Evolutionary conservation across 2,888 invertebrate species (phyloP), one percentile per base, ranked within the genome.

Genomic region (Myopa tessellatipennis): DNA sequence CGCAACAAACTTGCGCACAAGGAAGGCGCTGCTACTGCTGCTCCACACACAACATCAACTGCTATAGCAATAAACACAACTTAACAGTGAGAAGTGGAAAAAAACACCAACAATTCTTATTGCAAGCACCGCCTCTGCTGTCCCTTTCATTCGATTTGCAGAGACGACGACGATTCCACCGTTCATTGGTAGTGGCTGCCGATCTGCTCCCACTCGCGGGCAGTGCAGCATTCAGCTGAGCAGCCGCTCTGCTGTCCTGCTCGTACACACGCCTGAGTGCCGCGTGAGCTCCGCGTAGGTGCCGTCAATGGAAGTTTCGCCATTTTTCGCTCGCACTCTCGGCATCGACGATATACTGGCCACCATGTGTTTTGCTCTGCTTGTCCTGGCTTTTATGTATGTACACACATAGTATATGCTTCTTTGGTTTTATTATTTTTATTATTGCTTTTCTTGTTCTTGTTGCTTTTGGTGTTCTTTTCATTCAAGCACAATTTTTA

Each of bases 401-500:
- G 50, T 69, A 50, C 12, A 8, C 8, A 65, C 76, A 26, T 26
- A 26, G 26, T 40, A 55, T 71, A 67, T 61, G 18, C 60, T 73
- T 65, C 7, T 40, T 60, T 70, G 14, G 12, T 58, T 55, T 70
- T 45, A 55, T 63, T 45, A 14, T 38, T 16, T 7, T 45, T 60
- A 40, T 60, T 60, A 6, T 50, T 78, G 67, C 73, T 76, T 36
- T 70, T 63, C 71, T 69, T 76, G 26, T 61, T 68, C 71, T 26
- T 50, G 40, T 50, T 76, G 65, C 34, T 52, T 52, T 40, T 65
- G 50, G 38, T n/a, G 50, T 38, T 36, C 78, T 79, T 70, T 63
- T 77, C 74, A 68, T 67, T 26, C 65, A 65, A 80, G 76, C 78
- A 76, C 78, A 72, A 74, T 77, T 52, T 73, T 74, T 60, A 52